Evolutionary conservation across 2,113 vertebrate genomes (phyloP).

Genomic region (Chaetodon trifascialis): DNA sequence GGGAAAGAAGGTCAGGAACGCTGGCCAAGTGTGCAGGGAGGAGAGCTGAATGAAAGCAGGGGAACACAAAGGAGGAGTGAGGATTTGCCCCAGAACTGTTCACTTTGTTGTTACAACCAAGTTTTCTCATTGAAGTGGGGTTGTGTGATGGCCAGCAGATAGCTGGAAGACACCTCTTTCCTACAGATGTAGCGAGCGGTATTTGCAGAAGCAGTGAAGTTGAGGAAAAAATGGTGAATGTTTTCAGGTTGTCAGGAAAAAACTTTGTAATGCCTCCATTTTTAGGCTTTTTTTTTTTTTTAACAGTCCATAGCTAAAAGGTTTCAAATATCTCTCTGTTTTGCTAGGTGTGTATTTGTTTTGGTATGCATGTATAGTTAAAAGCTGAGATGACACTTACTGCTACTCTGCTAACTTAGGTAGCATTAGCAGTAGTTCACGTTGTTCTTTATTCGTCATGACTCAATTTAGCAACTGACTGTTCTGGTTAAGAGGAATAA

Average conservation of each 20-base stretch:
- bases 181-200: too few species aligned
- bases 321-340: too few species aligned
- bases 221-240: not conserved
- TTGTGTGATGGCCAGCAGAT: not conserved
- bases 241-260: not conserved
- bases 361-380: too few species aligned
- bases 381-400: too few species aligned
- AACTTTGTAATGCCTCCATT: not conserved
- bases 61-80: constrained; percentile 1
- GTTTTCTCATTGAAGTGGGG: not conserved
- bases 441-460: not conserved
- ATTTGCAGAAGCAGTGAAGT: not conserved
- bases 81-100: constrained; percentile 11
- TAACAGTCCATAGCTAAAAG: too few species aligned
- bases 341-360: too few species aligned
- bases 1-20: constrained; percentile 43
- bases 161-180: not conserved
- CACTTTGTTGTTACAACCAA: not conserved
- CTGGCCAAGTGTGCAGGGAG: constrained; percentile 31
- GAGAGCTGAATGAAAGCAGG: constrained; percentile 14
- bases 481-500: not conserved
- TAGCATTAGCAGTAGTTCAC: not conserved
- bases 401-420: too few species aligned
- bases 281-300: too few species aligned
- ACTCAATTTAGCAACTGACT: not conserved